Evolutionary conservation across 2,888 invertebrate genomes (phyloP).

Genomic region (Dione vanillae): DNA sequence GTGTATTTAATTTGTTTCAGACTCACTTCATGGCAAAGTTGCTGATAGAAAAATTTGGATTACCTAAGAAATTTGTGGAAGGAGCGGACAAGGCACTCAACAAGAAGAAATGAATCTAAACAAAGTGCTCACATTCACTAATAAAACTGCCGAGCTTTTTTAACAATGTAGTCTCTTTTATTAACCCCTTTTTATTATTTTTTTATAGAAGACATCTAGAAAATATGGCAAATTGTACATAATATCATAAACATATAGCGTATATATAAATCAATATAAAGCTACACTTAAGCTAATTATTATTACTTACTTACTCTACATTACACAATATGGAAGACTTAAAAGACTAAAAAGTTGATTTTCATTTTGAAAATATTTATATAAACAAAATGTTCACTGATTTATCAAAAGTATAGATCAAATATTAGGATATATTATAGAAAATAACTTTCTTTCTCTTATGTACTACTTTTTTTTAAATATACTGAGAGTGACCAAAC

Average conservation of each 20-base stretch:
- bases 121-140: slow-evolving; percentile 31
- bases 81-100: slow-evolving; percentile 91
- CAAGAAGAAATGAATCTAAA: slow-evolving; percentile 79
- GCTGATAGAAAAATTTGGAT: slow-evolving; percentile 89
- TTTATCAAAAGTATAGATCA: background rate
- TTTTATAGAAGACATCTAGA: slow-evolving; percentile 21
- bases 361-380: background rate
- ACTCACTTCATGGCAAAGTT: slow-evolving; percentile 77
- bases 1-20: slow-evolving; percentile 57
- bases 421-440: background rate
- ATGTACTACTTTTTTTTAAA: background rate
- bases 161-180: slow-evolving; percentile 41
- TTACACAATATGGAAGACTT: slow-evolving; percentile 39
- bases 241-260: background rate
- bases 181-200: slow-evolving; percentile 32
- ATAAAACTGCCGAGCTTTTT: slow-evolving; percentile 40
- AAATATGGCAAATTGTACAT: slow-evolving; percentile 26
- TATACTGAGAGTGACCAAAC: background rate
- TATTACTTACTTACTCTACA: slow-evolving; percentile 7
- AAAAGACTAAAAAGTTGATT: slow-evolving; percentile 40
- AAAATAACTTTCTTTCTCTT: background rate
- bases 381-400: background rate
- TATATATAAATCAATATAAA: slow-evolving; percentile 9
- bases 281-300: slow-evolving; percentile 3
- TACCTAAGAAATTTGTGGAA: slow-evolving; percentile 89